phyloP scores from a whole-genome alignment of 1,140 invertebrate species.

The Sitobion miscanthi region DNA sequence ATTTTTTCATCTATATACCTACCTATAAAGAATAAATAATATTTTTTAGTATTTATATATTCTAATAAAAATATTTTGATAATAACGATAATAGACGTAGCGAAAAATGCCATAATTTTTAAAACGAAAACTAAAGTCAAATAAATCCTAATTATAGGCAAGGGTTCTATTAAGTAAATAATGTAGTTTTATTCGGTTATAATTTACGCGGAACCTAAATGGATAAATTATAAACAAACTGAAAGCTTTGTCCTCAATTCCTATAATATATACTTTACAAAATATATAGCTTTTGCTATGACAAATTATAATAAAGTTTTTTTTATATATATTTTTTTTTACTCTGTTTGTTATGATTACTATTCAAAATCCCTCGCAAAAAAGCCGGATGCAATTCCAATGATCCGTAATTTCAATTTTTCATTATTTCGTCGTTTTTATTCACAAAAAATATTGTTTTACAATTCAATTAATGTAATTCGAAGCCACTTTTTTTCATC shows the following conservation, averaged over 20 bases:
- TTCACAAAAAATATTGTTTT: conserved; percentile 54
- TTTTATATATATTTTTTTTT: not conserved
- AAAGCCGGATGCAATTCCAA: conserved; percentile 41
- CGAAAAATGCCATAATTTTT: not conserved
- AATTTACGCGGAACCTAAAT: not conserved
- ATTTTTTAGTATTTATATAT: not conserved
- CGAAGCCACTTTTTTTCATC: conserved; percentile 50
- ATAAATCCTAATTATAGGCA: not conserved
- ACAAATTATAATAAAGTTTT: conserved; percentile 53
- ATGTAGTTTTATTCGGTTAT: not conserved
- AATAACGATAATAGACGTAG: not conserved
- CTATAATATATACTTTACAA: not conserved
- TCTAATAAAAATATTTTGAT: not conserved
- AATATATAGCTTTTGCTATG: conserved; percentile 36
- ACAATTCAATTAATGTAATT: conserved; percentile 57
- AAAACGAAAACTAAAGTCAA: not conserved
- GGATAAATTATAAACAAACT: conserved; percentile 27
- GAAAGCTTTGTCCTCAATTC: conserved; percentile 30
- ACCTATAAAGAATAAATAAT: not conserved
- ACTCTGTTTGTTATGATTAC: conserved; percentile 37
- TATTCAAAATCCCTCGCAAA: conserved; percentile 38
- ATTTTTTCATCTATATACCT: not conserved
- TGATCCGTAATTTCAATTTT: conserved; percentile 56
- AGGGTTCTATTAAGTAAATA: conserved; percentile 15
- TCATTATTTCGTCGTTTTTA: conserved; percentile 57